Evolutionary conservation across 1,140 invertebrate genomes (phyloP).

Genomic region (Hylaeus anthracinus): DNA sequence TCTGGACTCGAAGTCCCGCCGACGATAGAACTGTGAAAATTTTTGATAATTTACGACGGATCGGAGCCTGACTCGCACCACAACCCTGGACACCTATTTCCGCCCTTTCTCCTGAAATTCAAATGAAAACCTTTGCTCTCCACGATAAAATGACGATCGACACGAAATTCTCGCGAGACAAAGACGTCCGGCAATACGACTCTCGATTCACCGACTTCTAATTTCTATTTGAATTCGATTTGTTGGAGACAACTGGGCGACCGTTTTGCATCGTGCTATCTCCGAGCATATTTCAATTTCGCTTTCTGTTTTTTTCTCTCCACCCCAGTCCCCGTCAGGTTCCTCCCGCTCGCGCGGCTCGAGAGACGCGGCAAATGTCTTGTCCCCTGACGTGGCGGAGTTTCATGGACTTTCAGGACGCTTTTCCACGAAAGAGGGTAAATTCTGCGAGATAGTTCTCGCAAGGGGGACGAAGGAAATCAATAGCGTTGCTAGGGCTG

Average conservation of each 20-base stretch:
- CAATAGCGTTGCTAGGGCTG: slow-evolving; percentile 80
- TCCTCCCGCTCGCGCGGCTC: neutral
- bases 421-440: slow-evolving; percentile 74
- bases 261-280: neutral
- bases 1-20: slow-evolving; percentile 28
- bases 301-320: slow-evolving; percentile 17
- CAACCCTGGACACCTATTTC: neutral
- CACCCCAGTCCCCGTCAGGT: neutral
- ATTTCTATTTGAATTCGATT: slow-evolving; percentile 31
- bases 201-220: neutral
- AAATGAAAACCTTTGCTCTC: neutral
- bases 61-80: neutral
- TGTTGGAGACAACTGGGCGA: slow-evolving; percentile 1
- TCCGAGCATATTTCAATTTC: neutral
- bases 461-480: slow-evolving; percentile 79
- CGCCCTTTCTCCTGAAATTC: neutral
- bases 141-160: too few relatives aligned
- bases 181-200: slow-evolving; percentile 4
- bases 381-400: slow-evolving; percentile 34
- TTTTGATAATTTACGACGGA: slow-evolving; percentile 21
- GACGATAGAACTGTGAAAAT: slow-evolving; percentile 35
- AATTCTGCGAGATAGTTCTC: slow-evolving; percentile 73
- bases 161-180: too few relatives aligned
- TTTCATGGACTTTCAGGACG: slow-evolving; percentile 60
- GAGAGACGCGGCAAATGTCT: slow-evolving; percentile 24